Percentiles rank a stretch among this genome's conserved stretches.
phyloP scores from a whole-genome alignment of 2,797 vertebrate species.

The Sebastiscus albofasciatus region DNA sequence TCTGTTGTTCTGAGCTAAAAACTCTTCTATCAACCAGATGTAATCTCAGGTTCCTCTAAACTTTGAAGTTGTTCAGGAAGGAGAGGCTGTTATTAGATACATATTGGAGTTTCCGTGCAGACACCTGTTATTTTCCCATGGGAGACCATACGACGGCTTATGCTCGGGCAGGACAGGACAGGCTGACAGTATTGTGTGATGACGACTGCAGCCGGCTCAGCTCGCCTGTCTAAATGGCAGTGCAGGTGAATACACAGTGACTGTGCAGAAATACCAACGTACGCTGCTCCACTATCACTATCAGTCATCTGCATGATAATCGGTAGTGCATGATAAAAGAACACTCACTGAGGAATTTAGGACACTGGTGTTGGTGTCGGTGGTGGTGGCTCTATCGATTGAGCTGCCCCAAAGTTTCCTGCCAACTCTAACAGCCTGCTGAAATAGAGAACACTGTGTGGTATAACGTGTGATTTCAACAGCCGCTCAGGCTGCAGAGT shows the following conservation, averaged over 20 bases:
- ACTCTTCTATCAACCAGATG: background rate
- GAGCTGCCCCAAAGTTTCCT: conserved; percentile 37
- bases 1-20: background rate
- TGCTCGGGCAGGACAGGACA: conserved; percentile 27
- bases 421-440: conserved; percentile 37
- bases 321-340: conserved; percentile 36
- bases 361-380: conserved; percentile 21
- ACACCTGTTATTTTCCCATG: conserved; percentile 48
- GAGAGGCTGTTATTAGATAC: conserved; percentile 30
- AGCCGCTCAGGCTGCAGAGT: conserved; percentile 25
- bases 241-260: conserved; percentile 45
- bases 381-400: conserved; percentile 40
- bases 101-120: conserved; percentile 18
- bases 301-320: conserved; percentile 33
- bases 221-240: conserved; percentile 14
- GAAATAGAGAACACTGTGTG: conserved; percentile 31
- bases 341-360: conserved; percentile 33
- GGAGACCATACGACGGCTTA: conserved; percentile 1
- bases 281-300: conserved; percentile 13
- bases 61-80: background rate
- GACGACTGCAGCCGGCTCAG: conserved; percentile 35
- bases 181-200: conserved; percentile 32
- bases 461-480: conserved; percentile 40
- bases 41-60: conserved; percentile 4
- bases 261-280: conserved; percentile 57